phyloP scores from a whole-genome alignment of 2,797 vertebrate species.

The Tokudaia muenninki region DNA sequence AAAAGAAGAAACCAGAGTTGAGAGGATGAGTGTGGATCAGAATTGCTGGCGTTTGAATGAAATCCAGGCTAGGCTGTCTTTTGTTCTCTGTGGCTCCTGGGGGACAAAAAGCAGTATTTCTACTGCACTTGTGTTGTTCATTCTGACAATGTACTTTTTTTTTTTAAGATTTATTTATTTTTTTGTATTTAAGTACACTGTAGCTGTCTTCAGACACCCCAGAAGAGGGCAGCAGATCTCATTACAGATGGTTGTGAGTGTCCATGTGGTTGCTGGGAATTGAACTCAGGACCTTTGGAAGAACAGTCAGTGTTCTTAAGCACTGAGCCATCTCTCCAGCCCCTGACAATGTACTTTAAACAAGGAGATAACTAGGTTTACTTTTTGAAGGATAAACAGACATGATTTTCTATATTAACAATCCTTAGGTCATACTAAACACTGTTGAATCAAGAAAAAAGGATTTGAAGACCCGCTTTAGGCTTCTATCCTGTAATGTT shows the following conservation, averaged over 20 bases:
- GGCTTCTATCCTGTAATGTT: neutral
- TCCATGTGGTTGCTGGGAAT: too few species aligned
- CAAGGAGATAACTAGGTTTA: slow-evolving; percentile 41
- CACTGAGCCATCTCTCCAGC: too few species aligned
- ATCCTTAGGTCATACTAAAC: neutral
- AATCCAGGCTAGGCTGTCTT: neutral
- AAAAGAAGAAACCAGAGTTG: neutral
- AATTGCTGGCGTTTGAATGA: neutral
- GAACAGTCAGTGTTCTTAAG: too few species aligned
- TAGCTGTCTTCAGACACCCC: too few species aligned
- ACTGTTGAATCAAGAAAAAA: neutral
- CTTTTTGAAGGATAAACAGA: slow-evolving; percentile 40
- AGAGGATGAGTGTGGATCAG: neutral
- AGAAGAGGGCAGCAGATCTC: too few species aligned
- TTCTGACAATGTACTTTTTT: slow-evolving; percentile 16
- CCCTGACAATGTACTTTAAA: neutral
- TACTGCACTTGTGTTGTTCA: neutral
- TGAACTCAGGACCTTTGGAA: too few species aligned
- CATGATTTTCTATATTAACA: neutral
- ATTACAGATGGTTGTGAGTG: too few species aligned
- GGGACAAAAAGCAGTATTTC: neutral
- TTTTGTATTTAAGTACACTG: too few species aligned
- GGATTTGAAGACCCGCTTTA: neutral
- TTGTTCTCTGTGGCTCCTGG: neutral
- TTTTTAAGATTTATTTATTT: too few species aligned